Evolutionary conservation across 2,888 invertebrate species (phyloP).

Genomic region (Orchesellides sinensis): DNA sequence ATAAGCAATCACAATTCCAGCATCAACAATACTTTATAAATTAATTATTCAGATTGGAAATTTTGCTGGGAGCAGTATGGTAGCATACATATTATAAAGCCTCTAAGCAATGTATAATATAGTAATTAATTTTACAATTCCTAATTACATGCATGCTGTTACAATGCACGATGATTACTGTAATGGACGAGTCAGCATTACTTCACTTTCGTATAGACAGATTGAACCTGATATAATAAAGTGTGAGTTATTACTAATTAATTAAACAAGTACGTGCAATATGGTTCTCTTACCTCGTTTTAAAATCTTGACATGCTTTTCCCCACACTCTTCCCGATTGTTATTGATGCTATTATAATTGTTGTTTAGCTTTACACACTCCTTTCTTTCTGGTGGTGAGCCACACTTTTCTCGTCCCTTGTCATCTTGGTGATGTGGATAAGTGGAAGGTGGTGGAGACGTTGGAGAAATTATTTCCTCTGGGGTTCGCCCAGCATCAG

Average conservation of each 20-base stretch:
- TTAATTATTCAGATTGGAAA: conserved; percentile 58
- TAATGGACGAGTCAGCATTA: no score
- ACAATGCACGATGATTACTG: background rate
- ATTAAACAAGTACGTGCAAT: background rate
- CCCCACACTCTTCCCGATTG: conserved; percentile 20
- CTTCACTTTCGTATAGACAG: no score
- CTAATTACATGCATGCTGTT: background rate
- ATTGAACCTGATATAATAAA: background rate
- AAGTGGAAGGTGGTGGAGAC: background rate
- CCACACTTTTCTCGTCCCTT: background rate
- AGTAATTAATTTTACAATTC: background rate
- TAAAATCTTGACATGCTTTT: conserved; percentile 15
- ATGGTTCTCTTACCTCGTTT: conserved; percentile 19
- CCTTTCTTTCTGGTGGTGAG: conserved; percentile 10
- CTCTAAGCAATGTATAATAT: background rate
- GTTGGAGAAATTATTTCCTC: background rate
- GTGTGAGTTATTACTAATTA: no score
- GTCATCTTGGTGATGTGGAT: background rate
- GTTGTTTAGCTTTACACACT: conserved; percentile 9
- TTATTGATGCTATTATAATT: conserved; percentile 38
- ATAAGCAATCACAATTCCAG: no score
- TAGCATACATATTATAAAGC: background rate
- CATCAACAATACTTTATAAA: conserved; percentile 3
- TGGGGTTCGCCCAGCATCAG: conserved; percentile 26
- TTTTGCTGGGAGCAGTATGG: conserved; percentile 35